Percentiles rank a stretch among this genome's conserved stretches.
phyloP scores from a whole-genome alignment of 1,140 invertebrate genomes.

The Cydia splendana region DNA sequence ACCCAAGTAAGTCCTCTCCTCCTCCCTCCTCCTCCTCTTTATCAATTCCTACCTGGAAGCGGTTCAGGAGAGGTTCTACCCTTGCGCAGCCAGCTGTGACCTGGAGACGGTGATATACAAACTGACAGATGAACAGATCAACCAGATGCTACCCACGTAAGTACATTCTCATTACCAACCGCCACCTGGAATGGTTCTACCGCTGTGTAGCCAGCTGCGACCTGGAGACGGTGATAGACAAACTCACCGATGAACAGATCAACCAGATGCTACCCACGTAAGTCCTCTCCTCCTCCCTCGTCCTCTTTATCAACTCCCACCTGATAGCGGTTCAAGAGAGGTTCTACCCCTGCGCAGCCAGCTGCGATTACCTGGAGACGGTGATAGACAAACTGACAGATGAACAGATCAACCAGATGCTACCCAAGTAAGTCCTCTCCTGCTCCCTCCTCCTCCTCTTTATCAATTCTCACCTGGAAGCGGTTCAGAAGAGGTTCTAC shows the following conservation, averaged over 20 bases:
- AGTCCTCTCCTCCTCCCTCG: conserved; percentile 40
- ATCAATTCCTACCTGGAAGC: conserved; percentile 52
- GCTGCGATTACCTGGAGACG: conserved; percentile 48
- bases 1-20: conserved; percentile 75
- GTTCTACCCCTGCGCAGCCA: conserved; percentile 57
- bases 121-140: conserved; percentile 78
- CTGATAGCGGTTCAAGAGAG: conserved; percentile 47
- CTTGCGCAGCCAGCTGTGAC: conserved; percentile 50
- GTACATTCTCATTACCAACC: conserved; percentile 12
- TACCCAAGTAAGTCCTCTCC: conserved; percentile 76
- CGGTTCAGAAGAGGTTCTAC: conserved; percentile 57
- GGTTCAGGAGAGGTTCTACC: conserved; percentile 58
- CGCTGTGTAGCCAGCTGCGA: conserved; percentile 52
- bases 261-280: conserved; percentile 80
- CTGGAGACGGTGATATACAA: conserved; percentile 70
- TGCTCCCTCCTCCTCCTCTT: conserved; percentile 17
- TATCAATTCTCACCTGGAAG: conserved; percentile 52
- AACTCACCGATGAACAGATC: conserved; percentile 68
- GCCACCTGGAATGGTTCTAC: conserved; percentile 58
- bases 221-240: not conserved
- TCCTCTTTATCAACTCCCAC: conserved; percentile 49
- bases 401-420: conserved; percentile 74
- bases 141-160: conserved; percentile 80
- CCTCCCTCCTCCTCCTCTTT: conserved; percentile 19
- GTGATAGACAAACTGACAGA: conserved; percentile 47